Evolutionary conservation across 2,797 vertebrate genomes (phyloP).

Genomic region (Anguilla anguilla): DNA sequence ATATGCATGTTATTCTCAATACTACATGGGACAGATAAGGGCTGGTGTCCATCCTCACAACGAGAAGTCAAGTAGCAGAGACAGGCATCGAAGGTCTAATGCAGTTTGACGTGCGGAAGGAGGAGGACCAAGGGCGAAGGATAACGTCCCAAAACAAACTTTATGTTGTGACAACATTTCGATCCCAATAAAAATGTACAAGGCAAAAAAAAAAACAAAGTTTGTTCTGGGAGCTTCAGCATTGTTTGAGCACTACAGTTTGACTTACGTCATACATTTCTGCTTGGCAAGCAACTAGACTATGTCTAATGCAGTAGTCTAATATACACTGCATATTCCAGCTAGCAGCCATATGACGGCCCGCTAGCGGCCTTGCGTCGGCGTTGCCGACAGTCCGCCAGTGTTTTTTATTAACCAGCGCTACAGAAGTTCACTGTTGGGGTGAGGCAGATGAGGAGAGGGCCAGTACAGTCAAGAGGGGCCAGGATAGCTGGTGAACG

Average conservation of each 20-base stretch:
- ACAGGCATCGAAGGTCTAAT: neutral
- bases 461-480: neutral
- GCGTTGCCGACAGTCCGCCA: neutral
- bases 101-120: neutral
- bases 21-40: neutral
- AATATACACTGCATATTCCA: neutral
- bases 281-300: neutral
- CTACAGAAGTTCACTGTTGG: too few species aligned
- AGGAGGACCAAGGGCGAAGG: neutral
- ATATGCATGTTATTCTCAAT: neutral
- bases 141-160: neutral
- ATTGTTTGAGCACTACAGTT: too few species aligned
- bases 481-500: neutral
- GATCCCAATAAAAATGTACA: neutral
- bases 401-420: too few species aligned
- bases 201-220: neutral
- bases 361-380: neutral
- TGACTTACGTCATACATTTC: neutral
- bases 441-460: too few species aligned
- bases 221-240: neutral
- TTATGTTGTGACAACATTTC: neutral
- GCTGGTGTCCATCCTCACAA: neutral
- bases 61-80: neutral
- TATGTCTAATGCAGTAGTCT: neutral
- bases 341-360: neutral